Evolutionary conservation across 2,113 vertebrate species (phyloP).

Genomic region (Todiramphus chloris): DNA sequence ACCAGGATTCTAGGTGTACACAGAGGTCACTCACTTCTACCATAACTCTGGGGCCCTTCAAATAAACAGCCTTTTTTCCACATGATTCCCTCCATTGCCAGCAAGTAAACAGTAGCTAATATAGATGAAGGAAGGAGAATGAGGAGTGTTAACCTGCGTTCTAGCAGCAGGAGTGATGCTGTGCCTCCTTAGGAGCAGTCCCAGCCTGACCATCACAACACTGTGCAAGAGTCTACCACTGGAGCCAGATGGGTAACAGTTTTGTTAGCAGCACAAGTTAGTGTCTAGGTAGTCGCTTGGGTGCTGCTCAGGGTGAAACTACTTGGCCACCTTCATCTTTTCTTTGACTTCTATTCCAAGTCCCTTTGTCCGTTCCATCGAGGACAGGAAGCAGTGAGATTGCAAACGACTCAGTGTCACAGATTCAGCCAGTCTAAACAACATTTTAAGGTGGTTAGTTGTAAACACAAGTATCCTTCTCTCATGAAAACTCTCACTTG

Average conservation of each 20-base stretch:
- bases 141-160: too few relatives aligned
- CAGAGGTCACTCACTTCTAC: neutral
- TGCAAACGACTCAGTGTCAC: neutral
- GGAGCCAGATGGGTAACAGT: neutral
- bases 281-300: neutral
- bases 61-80: neutral
- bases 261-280: neutral
- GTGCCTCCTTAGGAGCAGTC: fast-evolving
- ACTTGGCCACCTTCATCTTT: neutral
- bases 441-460: neutral
- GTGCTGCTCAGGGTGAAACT: neutral
- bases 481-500: neutral
- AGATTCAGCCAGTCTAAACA: neutral
- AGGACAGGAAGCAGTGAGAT: neutral
- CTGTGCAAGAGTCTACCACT: neutral
- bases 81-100: fast-evolving
- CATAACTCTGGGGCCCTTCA: neutral
- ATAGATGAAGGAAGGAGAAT: neutral
- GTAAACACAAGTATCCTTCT: neutral
- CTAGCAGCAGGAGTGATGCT: neutral
- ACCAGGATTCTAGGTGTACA: neutral
- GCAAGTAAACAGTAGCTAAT: fast-evolving
- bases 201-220: neutral
- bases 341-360: neutral
- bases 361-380: neutral